Conservation (phyloP, 2,888 invertebrate species). For the Palloptera scutellata region DNA sequence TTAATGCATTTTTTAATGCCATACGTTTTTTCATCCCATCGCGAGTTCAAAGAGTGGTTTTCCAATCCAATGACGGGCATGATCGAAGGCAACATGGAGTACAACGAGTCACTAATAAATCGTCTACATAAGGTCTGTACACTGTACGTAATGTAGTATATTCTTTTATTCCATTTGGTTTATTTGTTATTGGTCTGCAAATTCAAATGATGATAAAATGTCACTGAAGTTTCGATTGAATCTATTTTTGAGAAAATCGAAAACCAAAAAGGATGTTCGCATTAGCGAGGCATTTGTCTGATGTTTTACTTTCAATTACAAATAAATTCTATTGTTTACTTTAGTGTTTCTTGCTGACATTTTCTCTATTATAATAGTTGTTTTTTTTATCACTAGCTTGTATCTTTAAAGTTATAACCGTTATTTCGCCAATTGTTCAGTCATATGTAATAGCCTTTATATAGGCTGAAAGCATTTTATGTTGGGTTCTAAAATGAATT, state of each 20-base stretch:
- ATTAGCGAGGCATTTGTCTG: conserved; percentile 46
- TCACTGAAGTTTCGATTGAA: conserved; percentile 54
- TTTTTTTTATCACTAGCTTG: too few species aligned
- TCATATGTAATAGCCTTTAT: too few species aligned
- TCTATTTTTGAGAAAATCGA: conserved; percentile 58
- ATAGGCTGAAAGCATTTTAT: too few species aligned
- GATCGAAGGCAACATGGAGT: conserved; percentile 92
- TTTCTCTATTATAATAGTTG: too few species aligned
- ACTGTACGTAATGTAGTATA: conserved; percentile 39
- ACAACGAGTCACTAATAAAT: conserved; percentile 88
- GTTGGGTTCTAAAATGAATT: too few species aligned
- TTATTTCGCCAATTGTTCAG: too few species aligned
- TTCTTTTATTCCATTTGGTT: conserved; percentile 25
- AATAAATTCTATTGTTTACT: too few species aligned
- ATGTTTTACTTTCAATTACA: conserved; percentile 18
- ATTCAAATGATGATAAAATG: conserved; percentile 43
- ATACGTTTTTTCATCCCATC: conserved; percentile 93
- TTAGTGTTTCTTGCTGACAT: too few species aligned
- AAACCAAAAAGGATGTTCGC: conserved; percentile 44
- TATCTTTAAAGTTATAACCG: too few species aligned
- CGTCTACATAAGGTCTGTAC: conserved; percentile 83
- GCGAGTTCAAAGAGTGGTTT: conserved; percentile 98
- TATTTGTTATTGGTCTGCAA: not conserved
- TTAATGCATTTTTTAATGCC: conserved; percentile 99
- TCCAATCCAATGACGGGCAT: conserved; percentile 95